Base-by-base conservation (phyloP, 2,888 invertebrate genomes). In the Dascillus cervinus region DNA sequence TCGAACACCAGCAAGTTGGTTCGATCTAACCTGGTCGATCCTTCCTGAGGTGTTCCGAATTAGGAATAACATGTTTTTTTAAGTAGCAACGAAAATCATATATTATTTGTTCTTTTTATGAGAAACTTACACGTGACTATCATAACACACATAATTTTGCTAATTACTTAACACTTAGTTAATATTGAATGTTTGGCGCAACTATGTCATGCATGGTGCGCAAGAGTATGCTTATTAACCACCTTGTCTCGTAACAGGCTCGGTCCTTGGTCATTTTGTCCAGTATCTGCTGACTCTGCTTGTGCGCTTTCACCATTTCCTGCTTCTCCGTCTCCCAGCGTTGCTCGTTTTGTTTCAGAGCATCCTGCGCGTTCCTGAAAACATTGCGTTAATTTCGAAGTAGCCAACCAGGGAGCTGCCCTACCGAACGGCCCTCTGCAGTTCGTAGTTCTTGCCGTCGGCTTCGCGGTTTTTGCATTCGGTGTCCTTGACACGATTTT, bases 401-500 rank as follows among this genome's bases (percentile, higher is more conserved):
- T 15, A 19, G 11, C 22, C n/a, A 26, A 24, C 17, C 19, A 28
- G 13, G 9, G 17, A 17, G 4, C 4, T 17, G 8, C 17, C 46
- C 41, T 45, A 58, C 59, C 47, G 54, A 1, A 58, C 22, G 42
- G 57, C 58, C 30, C 41, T 53, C 11, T 47, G 47, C 6, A 57
- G 47, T 44, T 53, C 64, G 3, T 39, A 47, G 15, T 58, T 50
- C 41, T 60, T 60, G n/a, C 53, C 56, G 39, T 68, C 65, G 6
- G 55, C 40, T n/a, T 64, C 62, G 13, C 60, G 58, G 11, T 62
- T 62, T 19, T 64, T 64, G 15, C 56, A 59, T 41, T 70, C 65
- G 15, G 67, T 43, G 9, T 69, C 66, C 21, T 64, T 58, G 2
- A 67, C 51, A 49, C 69, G 66, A 34, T 53, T 52, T 38, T 60